These are phyloP conservation scores for Xanthorhoe designata DNA, from an alignment of 2,888 invertebrate species.

Conservation along the genomic window DNA sequence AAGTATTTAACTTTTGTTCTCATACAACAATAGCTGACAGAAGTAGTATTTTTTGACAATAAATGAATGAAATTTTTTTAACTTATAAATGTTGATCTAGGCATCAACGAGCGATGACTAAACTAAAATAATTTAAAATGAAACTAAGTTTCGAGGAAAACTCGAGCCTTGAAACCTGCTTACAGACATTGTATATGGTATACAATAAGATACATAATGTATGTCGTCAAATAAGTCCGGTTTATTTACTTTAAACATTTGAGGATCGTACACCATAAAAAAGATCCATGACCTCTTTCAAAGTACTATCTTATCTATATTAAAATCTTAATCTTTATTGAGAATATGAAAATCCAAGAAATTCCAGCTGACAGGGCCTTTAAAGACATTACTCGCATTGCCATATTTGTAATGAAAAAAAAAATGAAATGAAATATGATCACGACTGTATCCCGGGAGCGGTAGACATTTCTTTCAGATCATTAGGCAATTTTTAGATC, in stretches of 20 bases:
- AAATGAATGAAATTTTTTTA: neutral
- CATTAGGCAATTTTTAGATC: no score
- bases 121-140: slow-evolving; percentile 23
- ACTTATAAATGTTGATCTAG: neutral
- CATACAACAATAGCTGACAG: neutral
- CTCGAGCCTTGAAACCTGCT: slow-evolving; percentile 31
- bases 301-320: neutral
- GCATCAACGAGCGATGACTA: slow-evolving; percentile 23
- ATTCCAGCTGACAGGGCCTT: neutral
- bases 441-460: no score
- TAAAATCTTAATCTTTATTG: neutral
- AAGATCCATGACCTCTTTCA: slow-evolving; percentile 6
- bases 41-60: neutral
- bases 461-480: no score
- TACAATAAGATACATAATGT: neutral
- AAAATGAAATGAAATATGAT: no score
- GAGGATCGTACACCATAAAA: slow-evolving; percentile 13
- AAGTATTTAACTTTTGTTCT: neutral
- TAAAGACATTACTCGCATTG: no score
- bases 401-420: no score
- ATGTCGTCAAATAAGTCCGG: neutral
- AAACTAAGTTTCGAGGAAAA: slow-evolving; percentile 28
- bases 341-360: neutral
- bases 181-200: slow-evolving; percentile 17
- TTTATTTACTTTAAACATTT: slow-evolving; percentile 25